Evolutionary conservation across 2,888 invertebrate genomes (phyloP), one percentile per base, ranked within the genome.

Genomic region (Polia nebulosa): DNA sequence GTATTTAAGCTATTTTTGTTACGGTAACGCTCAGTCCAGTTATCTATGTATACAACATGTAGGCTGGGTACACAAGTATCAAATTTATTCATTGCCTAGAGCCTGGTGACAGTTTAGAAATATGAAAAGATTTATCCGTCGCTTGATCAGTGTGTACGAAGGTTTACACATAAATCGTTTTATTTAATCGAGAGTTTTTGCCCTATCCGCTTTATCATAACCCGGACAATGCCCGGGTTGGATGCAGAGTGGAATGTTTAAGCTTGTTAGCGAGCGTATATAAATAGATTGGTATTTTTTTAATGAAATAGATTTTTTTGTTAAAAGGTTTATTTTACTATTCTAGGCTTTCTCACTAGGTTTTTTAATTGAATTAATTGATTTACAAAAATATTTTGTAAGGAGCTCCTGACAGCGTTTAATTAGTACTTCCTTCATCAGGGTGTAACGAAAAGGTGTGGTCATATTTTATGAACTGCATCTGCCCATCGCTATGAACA

Each of bases 81-180:
- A 71, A 66, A 71, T 76, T 74, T 76, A 71, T 77, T 77, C 75
- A 68, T 75, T 58, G 71, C 45, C 17, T 57, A 22, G 55, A 15
- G n/a, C 25, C 9, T 45, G 25, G 25, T 47, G 66, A 67, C 70
- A 71, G 44, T 69, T 63, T 69, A 63, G 44, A 66, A 67, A 64
- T 56, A 62, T 64, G 45, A 66, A 71, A 68, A 61, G 55, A 71
- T 73, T 71, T 64, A 57, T 63, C 20, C 44, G 29, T 32, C 29
- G 20, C 55, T n/a, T 58, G 69, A 78, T 61, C 60, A 44, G 22
- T 34, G 34, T 60, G 36, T 49, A 51, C 49, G 17, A 39, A 61
- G 41, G 32, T 49, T 34, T 13, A 60, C 36, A 63, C 61, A 71
- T 72, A 69, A 72, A 66, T 76, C 47, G 66, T 60, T 63, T 53